phyloP scores from a whole-genome alignment of 2,797 vertebrate genomes.

The Myotis planiceps region DNA sequence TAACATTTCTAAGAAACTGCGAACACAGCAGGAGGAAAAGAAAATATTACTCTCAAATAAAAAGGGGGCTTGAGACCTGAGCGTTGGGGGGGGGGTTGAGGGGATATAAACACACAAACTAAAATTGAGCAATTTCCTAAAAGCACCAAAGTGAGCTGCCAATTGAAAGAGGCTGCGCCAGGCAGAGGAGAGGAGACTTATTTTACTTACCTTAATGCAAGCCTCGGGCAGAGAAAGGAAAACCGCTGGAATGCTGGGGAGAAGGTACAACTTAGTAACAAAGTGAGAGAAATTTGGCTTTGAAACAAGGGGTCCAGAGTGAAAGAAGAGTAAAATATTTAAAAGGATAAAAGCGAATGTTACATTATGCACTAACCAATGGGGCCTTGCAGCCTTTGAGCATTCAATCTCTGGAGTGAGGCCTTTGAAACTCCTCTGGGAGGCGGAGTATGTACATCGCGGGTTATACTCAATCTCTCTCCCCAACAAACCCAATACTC shows the following conservation, averaged over 20 bases:
- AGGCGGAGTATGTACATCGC: not conserved
- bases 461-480: not conserved
- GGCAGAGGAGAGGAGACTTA: not conserved
- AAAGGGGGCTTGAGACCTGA: not conserved
- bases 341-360: conserved; percentile 60
- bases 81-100: fast-evolving
- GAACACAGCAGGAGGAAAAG: conserved; percentile 11
- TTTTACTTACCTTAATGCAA: not conserved
- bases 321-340: conserved; percentile 75
- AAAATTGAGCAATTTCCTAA: not conserved
- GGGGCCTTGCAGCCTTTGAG: not conserved
- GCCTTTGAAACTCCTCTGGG: conserved; percentile 61
- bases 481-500: not conserved
- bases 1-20: conserved; percentile 24
- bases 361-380: conserved; percentile 25
- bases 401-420: conserved; percentile 42
- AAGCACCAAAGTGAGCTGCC: not conserved
- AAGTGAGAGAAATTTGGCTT: conserved; percentile 49
- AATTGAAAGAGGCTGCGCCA: not conserved
- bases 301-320: conserved; percentile 49
- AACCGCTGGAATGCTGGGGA: not conserved
- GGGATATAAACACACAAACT: not conserved
- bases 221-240: conserved; percentile 3
- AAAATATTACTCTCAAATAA: conserved; percentile 34
- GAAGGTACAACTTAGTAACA: not conserved